phyloP scores from a whole-genome alignment of 2,888 invertebrate genomes.

The Apamea crenata region DNA sequence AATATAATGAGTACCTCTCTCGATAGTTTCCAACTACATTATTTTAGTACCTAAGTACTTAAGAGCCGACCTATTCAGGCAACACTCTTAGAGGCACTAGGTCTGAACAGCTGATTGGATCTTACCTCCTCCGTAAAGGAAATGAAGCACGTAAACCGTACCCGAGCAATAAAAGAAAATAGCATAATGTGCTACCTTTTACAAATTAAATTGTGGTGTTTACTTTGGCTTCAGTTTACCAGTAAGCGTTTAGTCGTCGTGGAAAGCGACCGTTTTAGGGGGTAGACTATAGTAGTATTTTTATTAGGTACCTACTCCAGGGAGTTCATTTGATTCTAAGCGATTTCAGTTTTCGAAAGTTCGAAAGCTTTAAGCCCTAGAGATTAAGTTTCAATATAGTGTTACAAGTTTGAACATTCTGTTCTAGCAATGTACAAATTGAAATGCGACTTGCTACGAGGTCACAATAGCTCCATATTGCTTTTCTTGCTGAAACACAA shows the following conservation, averaged over 20 bases:
- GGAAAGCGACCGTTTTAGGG: background rate
- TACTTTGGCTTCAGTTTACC: constrained; percentile 31
- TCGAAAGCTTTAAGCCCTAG: background rate
- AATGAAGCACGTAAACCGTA: constrained; percentile 62
- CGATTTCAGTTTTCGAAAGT: constrained; percentile 23
- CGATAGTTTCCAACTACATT: constrained; percentile 30
- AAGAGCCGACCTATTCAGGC: constrained; percentile 31
- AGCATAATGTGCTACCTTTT: constrained; percentile 53
- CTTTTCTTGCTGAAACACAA: background rate
- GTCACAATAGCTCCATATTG: background rate
- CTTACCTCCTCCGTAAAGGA: constrained; percentile 59
- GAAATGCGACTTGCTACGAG: background rate
- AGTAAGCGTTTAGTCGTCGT: constrained; percentile 1
- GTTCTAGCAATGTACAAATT: background rate
- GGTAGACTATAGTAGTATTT: background rate
- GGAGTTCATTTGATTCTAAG: constrained; percentile 25
- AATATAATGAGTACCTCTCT: background rate
- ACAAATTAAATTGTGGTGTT: constrained; percentile 57
- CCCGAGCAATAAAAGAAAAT: constrained; percentile 56
- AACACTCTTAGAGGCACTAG: constrained; percentile 35
- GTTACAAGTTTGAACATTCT: constrained; percentile 1
- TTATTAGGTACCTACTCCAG: constrained; percentile 11
- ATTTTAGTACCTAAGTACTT: constrained; percentile 39
- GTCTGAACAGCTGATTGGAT: constrained; percentile 52
- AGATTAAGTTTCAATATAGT: constrained; percentile 8